A percentile compares a stretch with the other conserved stretches of the same genome.
Conservation (phyloP, 2,888 invertebrate species). For the Bugula neritina region DNA sequence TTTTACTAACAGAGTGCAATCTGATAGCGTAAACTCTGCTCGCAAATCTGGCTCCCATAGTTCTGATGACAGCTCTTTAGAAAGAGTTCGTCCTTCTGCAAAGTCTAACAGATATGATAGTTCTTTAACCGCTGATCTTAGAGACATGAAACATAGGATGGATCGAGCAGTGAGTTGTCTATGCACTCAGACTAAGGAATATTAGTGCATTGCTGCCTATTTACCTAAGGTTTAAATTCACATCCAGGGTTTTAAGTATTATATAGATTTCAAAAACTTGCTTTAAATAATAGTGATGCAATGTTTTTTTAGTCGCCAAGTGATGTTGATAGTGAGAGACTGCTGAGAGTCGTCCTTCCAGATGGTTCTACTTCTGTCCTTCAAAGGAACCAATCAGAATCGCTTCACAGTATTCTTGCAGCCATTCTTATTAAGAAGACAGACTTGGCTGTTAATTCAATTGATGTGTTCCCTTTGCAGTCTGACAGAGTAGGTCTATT, state of each 20-base stretch:
- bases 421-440: slow-evolving; percentile 78
- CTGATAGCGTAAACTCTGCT: not conserved
- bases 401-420: slow-evolving; percentile 60
- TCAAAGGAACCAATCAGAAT: slow-evolving; percentile 69
- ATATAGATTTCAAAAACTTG: no score
- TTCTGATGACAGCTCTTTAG: slow-evolving; percentile 16
- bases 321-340: slow-evolving; percentile 30
- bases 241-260: no score
- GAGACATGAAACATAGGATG: not conserved
- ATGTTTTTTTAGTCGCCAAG: slow-evolving; percentile 7
- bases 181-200: no score
- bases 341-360: slow-evolving; percentile 79
- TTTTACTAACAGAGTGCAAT: not conserved
- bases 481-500: slow-evolving; percentile 51
- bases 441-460: slow-evolving; percentile 70
- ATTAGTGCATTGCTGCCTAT: no score
- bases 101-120: not conserved
- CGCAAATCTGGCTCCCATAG: not conserved
- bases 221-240: no score
- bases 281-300: no score
- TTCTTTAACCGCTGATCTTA: not conserved
- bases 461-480: slow-evolving; percentile 66
- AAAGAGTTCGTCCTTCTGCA: not conserved
- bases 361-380: slow-evolving; percentile 90
- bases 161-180: no score